Evolutionary conservation across 2,797 vertebrate genomes (phyloP).

Genomic region (Sebastes miniatus): DNA sequence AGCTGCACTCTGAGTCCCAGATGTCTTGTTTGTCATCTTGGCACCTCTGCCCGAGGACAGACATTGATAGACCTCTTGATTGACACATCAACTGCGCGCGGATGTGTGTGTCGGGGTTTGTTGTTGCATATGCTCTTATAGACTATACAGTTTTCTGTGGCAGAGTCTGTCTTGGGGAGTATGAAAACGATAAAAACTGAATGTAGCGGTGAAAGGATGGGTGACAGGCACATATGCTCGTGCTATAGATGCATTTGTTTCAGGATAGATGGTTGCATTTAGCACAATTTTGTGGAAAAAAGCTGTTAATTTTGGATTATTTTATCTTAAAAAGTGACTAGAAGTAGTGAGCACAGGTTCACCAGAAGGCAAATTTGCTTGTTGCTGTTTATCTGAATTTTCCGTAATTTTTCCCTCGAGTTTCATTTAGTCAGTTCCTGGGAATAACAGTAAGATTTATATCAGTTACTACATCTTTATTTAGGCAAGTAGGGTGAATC

Average conservation of each 20-base stretch:
- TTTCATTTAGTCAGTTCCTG: not conserved
- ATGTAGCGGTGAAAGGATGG: not conserved
- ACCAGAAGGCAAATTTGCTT: not conserved
- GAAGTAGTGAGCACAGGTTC: not conserved
- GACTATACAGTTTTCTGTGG: not conserved
- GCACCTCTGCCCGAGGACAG: constrained; percentile 70
- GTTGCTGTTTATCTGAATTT: not conserved
- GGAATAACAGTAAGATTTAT: not conserved
- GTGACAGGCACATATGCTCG: not conserved
- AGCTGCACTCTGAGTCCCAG: constrained; percentile 71
- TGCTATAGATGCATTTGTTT: not conserved
- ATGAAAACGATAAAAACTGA: constrained; percentile 4
- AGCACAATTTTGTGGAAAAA: not conserved
- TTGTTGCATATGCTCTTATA: constrained; percentile 44
- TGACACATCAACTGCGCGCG: constrained; percentile 70
- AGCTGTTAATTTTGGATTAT: not conserved
- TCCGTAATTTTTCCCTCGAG: not conserved
- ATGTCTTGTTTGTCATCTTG: constrained; percentile 80
- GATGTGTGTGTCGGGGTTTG: constrained; percentile 37
- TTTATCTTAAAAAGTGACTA: not conserved
- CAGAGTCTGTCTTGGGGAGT: not conserved
- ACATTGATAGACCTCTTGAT: constrained; percentile 80
- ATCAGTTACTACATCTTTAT: not conserved
- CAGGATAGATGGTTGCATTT: not conserved
- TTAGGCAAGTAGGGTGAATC: not conserved